phyloP scores from a whole-genome alignment of 2,797 vertebrate genomes.

The Hemitrygon akajei region DNA sequence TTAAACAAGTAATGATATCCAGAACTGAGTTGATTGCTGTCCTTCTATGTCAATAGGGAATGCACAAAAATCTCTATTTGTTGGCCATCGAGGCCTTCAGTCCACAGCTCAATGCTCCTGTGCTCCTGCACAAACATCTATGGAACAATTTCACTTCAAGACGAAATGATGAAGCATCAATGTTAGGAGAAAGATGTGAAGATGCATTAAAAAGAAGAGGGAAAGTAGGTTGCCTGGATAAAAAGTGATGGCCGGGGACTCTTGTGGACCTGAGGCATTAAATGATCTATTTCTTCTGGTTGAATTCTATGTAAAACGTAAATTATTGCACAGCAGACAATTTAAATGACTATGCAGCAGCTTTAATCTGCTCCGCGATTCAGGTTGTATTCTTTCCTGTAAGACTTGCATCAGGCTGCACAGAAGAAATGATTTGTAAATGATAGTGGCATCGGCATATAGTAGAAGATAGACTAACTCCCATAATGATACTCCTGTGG shows the following conservation, averaged over 20 bases:
- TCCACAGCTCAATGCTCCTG: too few species aligned
- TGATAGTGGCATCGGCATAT: not conserved
- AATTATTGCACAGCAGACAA: not conserved
- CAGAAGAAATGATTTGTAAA: not conserved
- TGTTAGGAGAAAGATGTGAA: not conserved
- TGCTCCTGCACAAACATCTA: too few species aligned
- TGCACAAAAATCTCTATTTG: too few species aligned
- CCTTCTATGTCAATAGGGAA: too few species aligned
- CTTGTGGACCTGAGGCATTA: not conserved
- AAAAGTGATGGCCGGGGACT: not conserved
- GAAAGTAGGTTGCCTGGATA: not conserved
- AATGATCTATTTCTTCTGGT: not conserved
- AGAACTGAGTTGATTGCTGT: too few species aligned
- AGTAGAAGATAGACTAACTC: not conserved
- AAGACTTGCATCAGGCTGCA: not conserved
- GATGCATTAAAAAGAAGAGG: not conserved
- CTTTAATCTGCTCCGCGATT: not conserved
- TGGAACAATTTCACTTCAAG: not conserved
- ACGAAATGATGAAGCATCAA: not conserved
- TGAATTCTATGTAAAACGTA: not conserved
- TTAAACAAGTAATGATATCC: too few species aligned
- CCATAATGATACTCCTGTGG: not conserved
- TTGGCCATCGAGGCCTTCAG: too few species aligned
- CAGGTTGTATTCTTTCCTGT: not conserved
- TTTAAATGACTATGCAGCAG: not conserved